Evolutionary conservation across 1,140 invertebrate genomes (phyloP).

Genomic region (Pteromalus puparum): DNA sequence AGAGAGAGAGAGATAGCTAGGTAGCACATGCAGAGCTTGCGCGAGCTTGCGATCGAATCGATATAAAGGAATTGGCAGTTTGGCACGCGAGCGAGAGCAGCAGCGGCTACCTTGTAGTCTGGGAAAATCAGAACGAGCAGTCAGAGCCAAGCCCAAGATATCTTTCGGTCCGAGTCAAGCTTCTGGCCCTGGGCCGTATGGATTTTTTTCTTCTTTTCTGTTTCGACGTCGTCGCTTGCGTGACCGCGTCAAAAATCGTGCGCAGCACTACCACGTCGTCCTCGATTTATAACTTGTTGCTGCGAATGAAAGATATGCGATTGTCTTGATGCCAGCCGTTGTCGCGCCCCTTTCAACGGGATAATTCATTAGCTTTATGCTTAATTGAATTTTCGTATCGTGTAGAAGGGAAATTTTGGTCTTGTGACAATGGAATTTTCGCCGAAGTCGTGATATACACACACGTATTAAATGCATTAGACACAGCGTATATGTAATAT

Average conservation of each 20-base stretch:
- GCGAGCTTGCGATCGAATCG: conserved; percentile 17
- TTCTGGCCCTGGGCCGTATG: not conserved
- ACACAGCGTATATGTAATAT: not conserved
- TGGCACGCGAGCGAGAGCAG: not conserved
- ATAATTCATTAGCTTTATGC: conserved; percentile 29
- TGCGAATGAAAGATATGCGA: not conserved
- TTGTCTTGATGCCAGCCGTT: not conserved
- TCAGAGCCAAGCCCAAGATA: conserved; percentile 15
- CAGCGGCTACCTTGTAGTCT: not conserved
- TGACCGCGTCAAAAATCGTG: conserved; percentile 24
- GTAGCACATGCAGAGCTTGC: not conserved
- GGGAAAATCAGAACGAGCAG: not conserved
- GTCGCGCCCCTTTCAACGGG: not conserved
- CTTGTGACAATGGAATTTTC: not conserved
- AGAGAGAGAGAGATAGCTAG: not conserved
- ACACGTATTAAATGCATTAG: too few relatives aligned
- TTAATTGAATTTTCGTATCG: not conserved
- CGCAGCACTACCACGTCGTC: not conserved
- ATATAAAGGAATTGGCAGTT: conserved; percentile 33
- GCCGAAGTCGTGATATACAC: too few relatives aligned
- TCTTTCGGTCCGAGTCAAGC: not conserved
- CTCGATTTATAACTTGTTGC: conserved; percentile 30
- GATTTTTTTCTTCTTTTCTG: not conserved
- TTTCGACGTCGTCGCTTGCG: conserved; percentile 4
- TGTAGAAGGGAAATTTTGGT: not conserved